Evolutionary conservation across 2,888 invertebrate genomes (phyloP), one percentile per base, ranked within the genome.

Genomic region (Chromoteleia sp.): DNA sequence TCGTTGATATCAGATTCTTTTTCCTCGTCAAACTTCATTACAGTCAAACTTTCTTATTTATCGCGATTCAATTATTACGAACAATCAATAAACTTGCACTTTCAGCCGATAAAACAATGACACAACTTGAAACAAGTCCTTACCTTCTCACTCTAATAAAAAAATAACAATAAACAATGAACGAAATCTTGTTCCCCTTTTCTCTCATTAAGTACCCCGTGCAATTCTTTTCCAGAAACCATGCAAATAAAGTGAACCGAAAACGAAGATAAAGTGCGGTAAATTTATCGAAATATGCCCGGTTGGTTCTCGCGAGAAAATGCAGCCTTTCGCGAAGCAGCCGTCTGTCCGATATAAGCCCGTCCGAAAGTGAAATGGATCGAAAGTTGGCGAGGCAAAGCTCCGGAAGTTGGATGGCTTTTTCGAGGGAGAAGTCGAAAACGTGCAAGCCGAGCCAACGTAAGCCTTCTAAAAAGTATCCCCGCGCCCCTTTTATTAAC

Each of bases 281-380:
- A 56, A 65, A 56, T 58, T 25, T 12, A 45, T 54, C 41, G 50
- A 75, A 65, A 74, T 39, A 65, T 56, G 43, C 33, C 12, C 14
- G 61, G 12, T 2, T 50, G 59, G 29, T 33, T 58, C 33, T 41
- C 17, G 68, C 29, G 59, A 50, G 48, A 59, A 76, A 68, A 45
- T 30, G 19, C 41, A 45, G 17, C 10, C 29, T 36, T 15, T 33
- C 41, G 30, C 33, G 33, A 21, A 75, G 67, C 68, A 67, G 81
- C 76, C 76, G 75, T 77, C 74, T 79, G 84, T 80, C 82, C 65
- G 83, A 82, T 65, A 67, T 76, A 81, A 83, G 59, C 76, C 73
- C 83, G 83, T 84, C 83, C 79, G 68, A 85, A 81, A 83, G 85
- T 82, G 83, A 86, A 85, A 84, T 84, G 85, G 83, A 81, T 83